Percentiles rank a stretch among this genome's conserved stretches.
Conservation (phyloP, 2,888 invertebrate genomes). For the Philonicus albiceps region DNA sequence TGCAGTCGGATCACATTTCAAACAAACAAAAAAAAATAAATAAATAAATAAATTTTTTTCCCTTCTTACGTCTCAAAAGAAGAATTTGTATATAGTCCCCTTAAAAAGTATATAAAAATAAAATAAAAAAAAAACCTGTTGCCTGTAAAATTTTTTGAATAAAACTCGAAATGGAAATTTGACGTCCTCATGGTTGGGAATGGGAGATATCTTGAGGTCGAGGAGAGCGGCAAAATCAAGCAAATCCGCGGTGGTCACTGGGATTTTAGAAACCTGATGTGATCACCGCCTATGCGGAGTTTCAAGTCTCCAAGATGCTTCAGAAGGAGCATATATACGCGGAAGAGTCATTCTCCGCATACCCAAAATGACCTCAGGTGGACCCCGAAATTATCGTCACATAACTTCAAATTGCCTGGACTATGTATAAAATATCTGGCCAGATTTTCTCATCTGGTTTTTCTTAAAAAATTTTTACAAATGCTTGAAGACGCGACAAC, state of each 20-base stretch:
- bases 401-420: neutral
- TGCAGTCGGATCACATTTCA: conserved; percentile 8
- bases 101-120: no score
- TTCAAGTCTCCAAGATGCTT: neutral
- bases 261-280: conserved; percentile 5
- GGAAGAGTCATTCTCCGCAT: neutral
- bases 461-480: neutral
- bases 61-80: neutral
- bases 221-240: neutral
- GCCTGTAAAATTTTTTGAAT: conserved; percentile 21
- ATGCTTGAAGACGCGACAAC: neutral
- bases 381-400: conserved; percentile 17
- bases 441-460: conserved; percentile 10
- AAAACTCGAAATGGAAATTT: conserved; percentile 33
- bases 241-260: neutral
- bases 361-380: neutral
- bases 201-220: neutral
- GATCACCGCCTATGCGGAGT: neutral
- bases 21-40: neutral
- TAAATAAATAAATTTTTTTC: neutral
- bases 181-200: neutral
- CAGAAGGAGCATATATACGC: neutral
- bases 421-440: neutral
- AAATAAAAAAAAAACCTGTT: conserved; percentile 18
- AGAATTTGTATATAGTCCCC: neutral